These are phyloP conservation scores for Xiphophorus birchmanni DNA, from an alignment of 2,797 vertebrate genomes.

Conservation along the genomic window DNA sequence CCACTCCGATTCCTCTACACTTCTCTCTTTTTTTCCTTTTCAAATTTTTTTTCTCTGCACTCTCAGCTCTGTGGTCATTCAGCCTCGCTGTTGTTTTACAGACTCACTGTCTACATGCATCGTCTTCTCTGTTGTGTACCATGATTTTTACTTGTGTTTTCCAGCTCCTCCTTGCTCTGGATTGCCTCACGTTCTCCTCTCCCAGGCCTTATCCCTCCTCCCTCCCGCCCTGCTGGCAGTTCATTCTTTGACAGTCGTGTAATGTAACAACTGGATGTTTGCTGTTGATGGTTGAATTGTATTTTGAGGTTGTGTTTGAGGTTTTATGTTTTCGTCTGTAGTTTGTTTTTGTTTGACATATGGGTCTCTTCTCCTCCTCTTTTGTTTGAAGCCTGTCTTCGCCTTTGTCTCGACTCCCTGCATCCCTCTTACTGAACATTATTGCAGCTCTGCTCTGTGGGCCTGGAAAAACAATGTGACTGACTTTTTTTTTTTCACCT, in stretches of 20 bases:
- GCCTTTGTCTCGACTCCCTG: conserved; percentile 58
- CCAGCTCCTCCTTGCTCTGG: conserved; percentile 44
- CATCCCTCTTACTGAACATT: conserved; percentile 54
- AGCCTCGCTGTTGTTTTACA: conserved; percentile 57
- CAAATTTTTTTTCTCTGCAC: conserved; percentile 22
- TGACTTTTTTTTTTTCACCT: conserved; percentile 26
- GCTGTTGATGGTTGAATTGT: conserved; percentile 72
- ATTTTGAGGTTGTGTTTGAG: conserved; percentile 62
- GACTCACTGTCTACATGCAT: conserved; percentile 48
- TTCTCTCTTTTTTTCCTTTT: conserved; percentile 13
- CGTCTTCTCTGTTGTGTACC: conserved; percentile 43
- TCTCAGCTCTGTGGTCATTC: conserved; percentile 53
- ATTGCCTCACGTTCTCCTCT: conserved; percentile 53
- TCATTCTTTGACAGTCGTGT: conserved; percentile 69
- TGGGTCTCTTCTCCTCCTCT: conserved; percentile 35
- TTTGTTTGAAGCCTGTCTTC: conserved; percentile 62
- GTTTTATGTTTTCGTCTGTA: conserved; percentile 55
- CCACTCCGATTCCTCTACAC: conserved; percentile 25
- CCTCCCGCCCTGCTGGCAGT: conserved; percentile 42
- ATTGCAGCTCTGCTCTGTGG: conserved; percentile 44
- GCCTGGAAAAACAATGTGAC: conserved; percentile 42
- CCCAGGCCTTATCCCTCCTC: conserved; percentile 28
- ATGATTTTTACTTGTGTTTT: conserved; percentile 43
- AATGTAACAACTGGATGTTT: conserved; percentile 77
- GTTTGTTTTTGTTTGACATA: conserved; percentile 46